Conservation (phyloP, 2,113 vertebrate genomes). For the Aspidoscelis tigris region DNA sequence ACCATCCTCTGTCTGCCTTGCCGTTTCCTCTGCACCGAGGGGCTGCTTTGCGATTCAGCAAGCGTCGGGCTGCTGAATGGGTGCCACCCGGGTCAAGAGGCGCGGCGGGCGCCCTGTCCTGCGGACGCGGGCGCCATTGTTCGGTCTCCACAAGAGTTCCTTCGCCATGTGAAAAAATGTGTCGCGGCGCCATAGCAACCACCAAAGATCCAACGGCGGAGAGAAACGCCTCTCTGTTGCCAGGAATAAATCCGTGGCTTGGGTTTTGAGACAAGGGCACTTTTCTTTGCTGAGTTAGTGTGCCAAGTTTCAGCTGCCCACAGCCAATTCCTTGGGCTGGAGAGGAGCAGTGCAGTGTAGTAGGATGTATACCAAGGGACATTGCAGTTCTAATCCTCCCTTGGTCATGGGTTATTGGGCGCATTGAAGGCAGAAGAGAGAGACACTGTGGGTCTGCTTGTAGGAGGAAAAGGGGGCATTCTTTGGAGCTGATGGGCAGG, state of each 20-base stretch:
- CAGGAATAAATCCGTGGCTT: slow-evolving; percentile 37
- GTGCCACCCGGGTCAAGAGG: slow-evolving; percentile 82
- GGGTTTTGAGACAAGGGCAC: slow-evolving; percentile 48
- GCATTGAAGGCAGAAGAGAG: too few relatives aligned
- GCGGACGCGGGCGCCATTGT: slow-evolving; percentile 76
- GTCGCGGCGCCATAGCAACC: slow-evolving; percentile 71
- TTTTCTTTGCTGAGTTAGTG: slow-evolving; percentile 5
- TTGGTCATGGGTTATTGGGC: too few relatives aligned
- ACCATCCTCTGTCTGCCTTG: too few relatives aligned
- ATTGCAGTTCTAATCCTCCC: too few relatives aligned
- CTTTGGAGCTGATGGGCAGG: too few relatives aligned
- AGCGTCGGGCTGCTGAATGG: slow-evolving; percentile 67
- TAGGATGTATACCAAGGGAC: slow-evolving; percentile 33
- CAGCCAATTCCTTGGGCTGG: background rate
- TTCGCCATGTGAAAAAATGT: slow-evolving; percentile 79
- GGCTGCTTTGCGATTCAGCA: slow-evolving; percentile 54
- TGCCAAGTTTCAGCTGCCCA: background rate
- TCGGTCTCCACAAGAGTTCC: slow-evolving; percentile 77
- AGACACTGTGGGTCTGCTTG: too few relatives aligned
- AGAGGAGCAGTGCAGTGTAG: background rate
- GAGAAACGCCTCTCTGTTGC: slow-evolving; percentile 47
- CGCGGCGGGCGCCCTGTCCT: slow-evolving; percentile 61
- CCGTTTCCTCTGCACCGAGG: slow-evolving; percentile 43
- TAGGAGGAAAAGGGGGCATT: too few relatives aligned
- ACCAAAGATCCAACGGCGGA: slow-evolving; percentile 57